Percentiles rank a stretch among this genome's conserved stretches.
Conservation (phyloP, 2,113 vertebrate species). For the Zonotrichia leucophrys region DNA sequence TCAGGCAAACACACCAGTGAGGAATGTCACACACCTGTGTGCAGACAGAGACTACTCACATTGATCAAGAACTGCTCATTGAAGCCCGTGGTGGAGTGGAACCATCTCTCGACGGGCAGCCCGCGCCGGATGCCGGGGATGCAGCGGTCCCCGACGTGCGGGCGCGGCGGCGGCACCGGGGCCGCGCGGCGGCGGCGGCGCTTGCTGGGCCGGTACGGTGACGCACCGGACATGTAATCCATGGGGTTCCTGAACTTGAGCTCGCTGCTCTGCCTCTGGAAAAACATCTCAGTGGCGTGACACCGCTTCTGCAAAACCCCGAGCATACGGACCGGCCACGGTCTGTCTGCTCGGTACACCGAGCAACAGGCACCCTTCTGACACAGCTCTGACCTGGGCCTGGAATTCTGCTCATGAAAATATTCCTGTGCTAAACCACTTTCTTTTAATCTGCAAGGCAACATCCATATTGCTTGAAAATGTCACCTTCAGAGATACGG, state of each 20-base stretch:
- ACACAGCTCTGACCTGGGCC: too few species aligned
- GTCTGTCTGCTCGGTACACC: background rate
- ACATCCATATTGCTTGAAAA: background rate
- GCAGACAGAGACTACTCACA: slow-evolving; percentile 24
- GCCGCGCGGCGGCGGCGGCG: slow-evolving; percentile 69
- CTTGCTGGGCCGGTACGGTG: slow-evolving; percentile 77
- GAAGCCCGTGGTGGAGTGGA: slow-evolving; percentile 76
- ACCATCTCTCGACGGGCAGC: slow-evolving; percentile 66
- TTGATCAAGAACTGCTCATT: slow-evolving; percentile 60
- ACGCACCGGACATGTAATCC: slow-evolving; percentile 63
- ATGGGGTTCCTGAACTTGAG: slow-evolving; percentile 44
- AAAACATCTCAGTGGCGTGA: background rate
- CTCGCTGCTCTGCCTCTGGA: slow-evolving; percentile 76
- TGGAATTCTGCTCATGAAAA: background rate
- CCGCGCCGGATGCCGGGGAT: background rate
- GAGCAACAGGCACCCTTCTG: background rate
- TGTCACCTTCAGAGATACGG: background rate
- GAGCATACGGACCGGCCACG: fast-evolving
- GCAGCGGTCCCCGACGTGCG: slow-evolving; percentile 50
- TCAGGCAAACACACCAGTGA: fast-evolving
- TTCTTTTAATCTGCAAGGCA: background rate
- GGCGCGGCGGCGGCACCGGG: slow-evolving; percentile 76
- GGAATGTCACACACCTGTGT: fast-evolving
- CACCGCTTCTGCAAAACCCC: background rate
- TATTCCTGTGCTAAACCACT: background rate